Base-by-base conservation (phyloP, 2,888 invertebrate species). In the Alentia gelatinosa region DNA sequence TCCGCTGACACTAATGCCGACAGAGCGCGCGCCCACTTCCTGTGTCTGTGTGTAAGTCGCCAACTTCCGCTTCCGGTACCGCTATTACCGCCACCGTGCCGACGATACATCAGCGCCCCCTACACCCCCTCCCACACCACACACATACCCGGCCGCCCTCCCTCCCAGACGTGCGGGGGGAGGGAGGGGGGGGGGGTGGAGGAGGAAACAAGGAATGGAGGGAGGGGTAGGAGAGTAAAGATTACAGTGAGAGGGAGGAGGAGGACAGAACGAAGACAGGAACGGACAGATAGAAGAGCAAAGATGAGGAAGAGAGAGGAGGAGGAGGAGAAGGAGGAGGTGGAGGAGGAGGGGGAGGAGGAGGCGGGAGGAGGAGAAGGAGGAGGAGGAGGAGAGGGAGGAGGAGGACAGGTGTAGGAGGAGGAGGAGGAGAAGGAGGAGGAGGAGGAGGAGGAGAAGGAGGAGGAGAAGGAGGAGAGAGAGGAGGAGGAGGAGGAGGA, bases 1-100 rank as follows among this genome's bases (percentile, higher is more conserved):
- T 1, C 84, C 47, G 84, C 84, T 84, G 84, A 84, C 84, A 84
- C 84, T 84, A 84, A 84, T 47, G 84, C 84, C 84, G 84, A 84
- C 84, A 84, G 84, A 84, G 30, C 84, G 84, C 39, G 23, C 84
- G 42, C 39, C 40, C 84, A 84, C 84, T 84, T 84, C 84, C 84
- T 37, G 84, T 37, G 40, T 84, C 47, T 84, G 84, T 84, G 84
- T 84, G 84, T 84, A 42, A 47, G 42, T 84, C 84, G n/a, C 39
- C 47, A 26, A 79, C 40, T n/a, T 84, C 84, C 84, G 47, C 84
- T 84, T 84, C 84, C 84, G 84, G 84, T n/a, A n/a, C 42, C 42
- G 84, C 84, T 42, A 84, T 84, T 84, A 84, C 26, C 40, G 26
- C 30, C 42, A 42, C 26, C 84, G 26, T 42, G 5, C 26, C 26